These are phyloP conservation scores for Cladopsammia gracilis DNA, from an alignment of 64 coral and sea anemone genomes.

Conservation along the genomic window DNA sequence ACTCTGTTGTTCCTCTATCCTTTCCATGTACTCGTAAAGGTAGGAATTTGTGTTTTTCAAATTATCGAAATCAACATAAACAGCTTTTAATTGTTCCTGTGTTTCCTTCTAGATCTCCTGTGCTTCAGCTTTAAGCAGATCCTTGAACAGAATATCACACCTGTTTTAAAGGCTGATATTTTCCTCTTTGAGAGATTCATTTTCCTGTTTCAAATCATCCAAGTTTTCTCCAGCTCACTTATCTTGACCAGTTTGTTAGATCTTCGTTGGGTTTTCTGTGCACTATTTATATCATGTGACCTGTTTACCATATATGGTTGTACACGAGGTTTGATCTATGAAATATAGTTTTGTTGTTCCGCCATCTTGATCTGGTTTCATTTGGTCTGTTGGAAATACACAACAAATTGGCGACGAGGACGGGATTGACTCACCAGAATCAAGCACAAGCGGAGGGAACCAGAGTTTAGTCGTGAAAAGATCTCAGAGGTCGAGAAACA, in stretches of 20 bases:
- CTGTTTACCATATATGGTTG: too few relatives aligned
- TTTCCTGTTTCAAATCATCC: conserved; percentile 11
- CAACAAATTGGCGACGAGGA: background rate
- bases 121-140: conserved; percentile 5
- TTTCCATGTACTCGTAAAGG: conserved; percentile 59
- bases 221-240: conserved; percentile 37
- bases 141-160: conserved; percentile 23
- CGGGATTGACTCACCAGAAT: background rate
- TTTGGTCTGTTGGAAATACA: too few relatives aligned
- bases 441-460: conserved; percentile 2
- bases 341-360: too few relatives aligned
- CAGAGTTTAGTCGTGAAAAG: too few relatives aligned
- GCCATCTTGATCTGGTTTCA: too few relatives aligned
- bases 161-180: conserved; percentile 31
- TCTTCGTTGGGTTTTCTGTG: too few relatives aligned
- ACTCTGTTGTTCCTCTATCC: conserved; percentile 37
- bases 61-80: conserved; percentile 22
- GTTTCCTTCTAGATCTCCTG: background rate
- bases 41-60: conserved; percentile 11
- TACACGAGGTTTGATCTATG: too few relatives aligned
- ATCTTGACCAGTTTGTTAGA: background rate
- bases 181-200: conserved; percentile 8
- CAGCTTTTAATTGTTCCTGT: background rate
- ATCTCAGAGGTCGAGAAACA: background rate
- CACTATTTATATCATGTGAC: too few relatives aligned